These are phyloP conservation scores for Cryptocephalus moraei DNA, from an alignment of 2,888 invertebrate species.

Conservation along the genomic window DNA sequence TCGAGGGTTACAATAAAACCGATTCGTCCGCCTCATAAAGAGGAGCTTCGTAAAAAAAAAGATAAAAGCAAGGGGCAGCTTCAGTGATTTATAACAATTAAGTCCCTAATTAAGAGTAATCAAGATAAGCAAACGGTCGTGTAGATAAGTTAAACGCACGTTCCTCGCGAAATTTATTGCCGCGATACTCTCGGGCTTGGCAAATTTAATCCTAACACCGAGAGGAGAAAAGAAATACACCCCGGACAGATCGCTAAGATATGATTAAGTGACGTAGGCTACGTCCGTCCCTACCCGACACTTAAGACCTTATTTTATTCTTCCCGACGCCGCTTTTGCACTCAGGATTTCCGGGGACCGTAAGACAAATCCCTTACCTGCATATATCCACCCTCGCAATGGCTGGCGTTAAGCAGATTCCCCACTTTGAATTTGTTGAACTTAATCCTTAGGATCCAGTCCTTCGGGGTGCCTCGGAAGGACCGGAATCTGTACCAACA, in stretches of 20 bases:
- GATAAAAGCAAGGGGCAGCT: not conserved
- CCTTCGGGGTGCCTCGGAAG: slow-evolving; percentile 76
- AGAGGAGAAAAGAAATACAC: too few relatives aligned
- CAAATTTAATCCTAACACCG: too few relatives aligned
- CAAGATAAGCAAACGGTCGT: slow-evolving; percentile 6
- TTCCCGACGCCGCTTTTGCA: not conserved
- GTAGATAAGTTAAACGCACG: slow-evolving; percentile 5
- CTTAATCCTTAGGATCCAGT: slow-evolving; percentile 80
- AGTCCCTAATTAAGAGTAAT: slow-evolving; percentile 8
- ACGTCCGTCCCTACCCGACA: too few relatives aligned
- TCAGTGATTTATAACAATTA: slow-evolving; percentile 8
- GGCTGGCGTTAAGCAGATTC: slow-evolving; percentile 73
- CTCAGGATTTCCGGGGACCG: too few relatives aligned
- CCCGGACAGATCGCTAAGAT: too few relatives aligned
- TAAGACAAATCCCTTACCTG: slow-evolving; percentile 50
- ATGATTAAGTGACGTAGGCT: too few relatives aligned
- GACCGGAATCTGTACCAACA: slow-evolving; percentile 87
- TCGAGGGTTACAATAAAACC: too few relatives aligned
- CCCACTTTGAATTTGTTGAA: slow-evolving; percentile 93
- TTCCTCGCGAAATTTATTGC: slow-evolving; percentile 4
- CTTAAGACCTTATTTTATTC: not conserved
- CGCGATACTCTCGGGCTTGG: too few relatives aligned
- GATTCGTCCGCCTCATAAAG: too few relatives aligned
- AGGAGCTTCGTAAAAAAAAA: too few relatives aligned
- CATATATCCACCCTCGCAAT: slow-evolving; percentile 79